Evolutionary conservation across 2,888 invertebrate genomes (phyloP), one percentile per base, ranked within the genome.

Genomic region (Drosophila meridionalis): DNA sequence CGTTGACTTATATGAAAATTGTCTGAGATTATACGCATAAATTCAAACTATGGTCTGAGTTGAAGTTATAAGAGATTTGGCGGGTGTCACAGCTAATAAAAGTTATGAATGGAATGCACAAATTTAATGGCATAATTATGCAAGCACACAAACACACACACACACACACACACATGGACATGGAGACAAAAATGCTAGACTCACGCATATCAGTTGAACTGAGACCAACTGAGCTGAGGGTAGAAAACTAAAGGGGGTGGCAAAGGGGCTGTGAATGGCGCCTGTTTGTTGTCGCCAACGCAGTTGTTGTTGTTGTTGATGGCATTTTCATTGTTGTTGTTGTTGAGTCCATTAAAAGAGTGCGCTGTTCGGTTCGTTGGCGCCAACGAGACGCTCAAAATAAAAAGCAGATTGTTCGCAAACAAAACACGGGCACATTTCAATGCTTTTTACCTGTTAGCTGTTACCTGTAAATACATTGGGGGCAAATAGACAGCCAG

Each of bases 401-500:
- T 90, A 85, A 85, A 89, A 88, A 85, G 86, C 90, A 85, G 90
- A 88, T 90, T 85, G 85, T 83, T 82, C 68, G 62, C 90, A 85
- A 82, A 85, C 90, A 89, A 87, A 87, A 87, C 84, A 87, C 76
- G 73, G 67, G 71, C 88, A 59, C 77, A 85, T 89, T 89, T 89
- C 88, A 89, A 87, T 87, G 88, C 74, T 77, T 84, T 87, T 89
- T 69, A 81, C 78, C 77, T 80, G 77, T 86, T 71, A 79, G 80
- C 76, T 78, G 68, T 73, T 82, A 81, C 63, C 89, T 87, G 85
- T 84, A 82, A 87, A 84, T 75, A 87, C 77, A 65, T 52, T 53
- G 62, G 53, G 56, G 66, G 65, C 67, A 56, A 64, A 60, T 64
- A 69, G 62, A 59, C 52, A 40, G 40, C 0, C n/a, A n/a, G 40